A percentile compares a stretch with the other conserved stretches of the same genome.
phyloP scores from a whole-genome alignment of 2,113 vertebrate species.

The Ceuthmochares aereus region DNA sequence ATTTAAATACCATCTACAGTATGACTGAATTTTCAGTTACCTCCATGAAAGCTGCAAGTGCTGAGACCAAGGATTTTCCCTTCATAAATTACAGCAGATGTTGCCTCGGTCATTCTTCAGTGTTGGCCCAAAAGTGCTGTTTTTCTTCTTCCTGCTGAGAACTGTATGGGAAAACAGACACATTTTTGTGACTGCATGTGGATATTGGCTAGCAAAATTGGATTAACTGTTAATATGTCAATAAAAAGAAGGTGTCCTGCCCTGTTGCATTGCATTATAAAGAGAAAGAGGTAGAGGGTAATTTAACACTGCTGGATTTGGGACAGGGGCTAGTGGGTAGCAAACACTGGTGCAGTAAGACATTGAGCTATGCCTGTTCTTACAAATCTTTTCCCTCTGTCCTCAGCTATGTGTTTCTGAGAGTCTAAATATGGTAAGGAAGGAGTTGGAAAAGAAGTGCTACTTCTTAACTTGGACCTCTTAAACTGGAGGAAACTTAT shows the following conservation, averaged over 20 bases:
- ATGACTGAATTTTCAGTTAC: neutral
- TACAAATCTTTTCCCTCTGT: neutral
- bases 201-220: neutral
- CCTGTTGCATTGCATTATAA: neutral
- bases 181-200: neutral
- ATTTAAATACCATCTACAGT: neutral
- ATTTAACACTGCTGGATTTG: neutral
- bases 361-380: neutral
- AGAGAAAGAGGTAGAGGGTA: neutral
- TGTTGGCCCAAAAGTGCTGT: neutral
- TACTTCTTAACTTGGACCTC: neutral
- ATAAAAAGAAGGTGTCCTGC: neutral
- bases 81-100: neutral
- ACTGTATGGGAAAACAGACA: neutral
- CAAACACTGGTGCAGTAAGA: rapidly evolving
- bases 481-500: neutral
- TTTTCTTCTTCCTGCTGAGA: neutral
- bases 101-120: neutral
- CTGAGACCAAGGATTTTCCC: neutral
- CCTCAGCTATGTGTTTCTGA: neutral
- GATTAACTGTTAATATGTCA: neutral
- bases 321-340: neutral
- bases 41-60: neutral
- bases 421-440: neutral
- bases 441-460: neutral